Evolutionary conservation across 2,888 invertebrate species (phyloP).

Genomic region (Dichetophora obliterata): DNA sequence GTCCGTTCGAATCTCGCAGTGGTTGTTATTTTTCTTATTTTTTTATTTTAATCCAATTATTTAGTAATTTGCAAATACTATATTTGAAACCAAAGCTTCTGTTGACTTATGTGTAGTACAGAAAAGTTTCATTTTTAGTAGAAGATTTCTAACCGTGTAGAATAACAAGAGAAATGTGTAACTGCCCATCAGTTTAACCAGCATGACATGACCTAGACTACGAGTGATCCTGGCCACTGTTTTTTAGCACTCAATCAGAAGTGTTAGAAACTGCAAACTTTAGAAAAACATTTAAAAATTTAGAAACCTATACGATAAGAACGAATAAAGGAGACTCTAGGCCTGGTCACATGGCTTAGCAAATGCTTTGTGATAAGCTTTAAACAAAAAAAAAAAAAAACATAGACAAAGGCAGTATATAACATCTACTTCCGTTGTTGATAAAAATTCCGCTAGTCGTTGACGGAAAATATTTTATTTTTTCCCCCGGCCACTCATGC

Average conservation of each 20-base stretch:
- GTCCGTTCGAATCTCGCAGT: too few species aligned
- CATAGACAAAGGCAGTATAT: too few species aligned
- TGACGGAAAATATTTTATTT: neutral
- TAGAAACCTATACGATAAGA: neutral
- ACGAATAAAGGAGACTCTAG: neutral
- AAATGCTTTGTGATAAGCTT: neutral
- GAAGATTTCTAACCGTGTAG: too few species aligned
- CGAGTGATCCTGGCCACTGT: constrained; percentile 66
- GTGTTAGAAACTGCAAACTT: neutral
- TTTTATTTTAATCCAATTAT: too few species aligned
- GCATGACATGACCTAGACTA: constrained; percentile 67
- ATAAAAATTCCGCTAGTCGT: neutral
- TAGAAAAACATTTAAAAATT: neutral
- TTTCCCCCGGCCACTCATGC: neutral
- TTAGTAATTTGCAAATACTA: too few species aligned
- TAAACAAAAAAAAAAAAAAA: neutral
- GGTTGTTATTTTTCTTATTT: too few species aligned
- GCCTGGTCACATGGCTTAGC: too few species aligned
- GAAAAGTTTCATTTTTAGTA: too few species aligned
- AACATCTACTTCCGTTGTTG: too few species aligned
- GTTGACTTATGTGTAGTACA: too few species aligned
- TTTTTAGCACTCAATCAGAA: constrained; percentile 64
- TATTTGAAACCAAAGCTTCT: too few species aligned
- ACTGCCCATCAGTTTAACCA: constrained; percentile 63
- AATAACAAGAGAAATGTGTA: neutral